Evolutionary conservation across 2,797 vertebrate genomes (phyloP).

Genomic region (Anolis apletophallus): DNA sequence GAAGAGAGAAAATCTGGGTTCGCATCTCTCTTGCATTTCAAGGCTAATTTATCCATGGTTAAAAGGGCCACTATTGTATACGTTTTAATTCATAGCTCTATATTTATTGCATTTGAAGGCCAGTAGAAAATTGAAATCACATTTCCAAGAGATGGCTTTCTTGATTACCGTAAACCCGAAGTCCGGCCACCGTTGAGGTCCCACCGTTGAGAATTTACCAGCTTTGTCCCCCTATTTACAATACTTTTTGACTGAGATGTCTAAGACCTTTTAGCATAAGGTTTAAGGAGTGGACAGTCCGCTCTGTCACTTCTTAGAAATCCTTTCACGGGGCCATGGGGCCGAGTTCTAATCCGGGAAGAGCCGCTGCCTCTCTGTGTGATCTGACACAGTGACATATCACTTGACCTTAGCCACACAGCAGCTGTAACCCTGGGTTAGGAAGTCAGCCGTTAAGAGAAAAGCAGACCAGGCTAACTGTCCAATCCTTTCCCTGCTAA

Average conservation of each 20-base stretch:
- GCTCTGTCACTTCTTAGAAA: constrained; percentile 71
- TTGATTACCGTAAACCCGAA: not conserved
- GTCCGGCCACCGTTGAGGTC: constrained; percentile 48
- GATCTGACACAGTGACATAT: constrained; percentile 77
- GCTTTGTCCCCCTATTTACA: constrained; percentile 71
- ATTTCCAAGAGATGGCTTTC: constrained; percentile 39
- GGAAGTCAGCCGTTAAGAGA: constrained; percentile 27
- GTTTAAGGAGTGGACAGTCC: constrained; percentile 62
- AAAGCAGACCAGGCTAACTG: not conserved
- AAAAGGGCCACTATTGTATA: constrained; percentile 4
- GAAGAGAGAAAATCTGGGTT: no score
- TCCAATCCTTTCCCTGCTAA: not conserved
- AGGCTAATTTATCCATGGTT: not conserved
- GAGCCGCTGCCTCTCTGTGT: constrained; percentile 72
- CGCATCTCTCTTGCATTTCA: not conserved
- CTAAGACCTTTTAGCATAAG: constrained; percentile 69
- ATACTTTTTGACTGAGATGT: constrained; percentile 75
- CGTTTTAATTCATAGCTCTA: constrained; percentile 23
- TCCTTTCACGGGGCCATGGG: constrained; percentile 69
- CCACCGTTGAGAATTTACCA: constrained; percentile 48
- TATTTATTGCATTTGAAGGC: constrained; percentile 19
- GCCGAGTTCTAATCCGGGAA: constrained; percentile 72
- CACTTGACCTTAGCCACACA: constrained; percentile 69
- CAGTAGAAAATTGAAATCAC: constrained; percentile 18
- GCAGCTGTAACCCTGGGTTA: constrained; percentile 65